Conservation (phyloP, 2,888 invertebrate genomes). For the Volucella bombylans region DNA sequence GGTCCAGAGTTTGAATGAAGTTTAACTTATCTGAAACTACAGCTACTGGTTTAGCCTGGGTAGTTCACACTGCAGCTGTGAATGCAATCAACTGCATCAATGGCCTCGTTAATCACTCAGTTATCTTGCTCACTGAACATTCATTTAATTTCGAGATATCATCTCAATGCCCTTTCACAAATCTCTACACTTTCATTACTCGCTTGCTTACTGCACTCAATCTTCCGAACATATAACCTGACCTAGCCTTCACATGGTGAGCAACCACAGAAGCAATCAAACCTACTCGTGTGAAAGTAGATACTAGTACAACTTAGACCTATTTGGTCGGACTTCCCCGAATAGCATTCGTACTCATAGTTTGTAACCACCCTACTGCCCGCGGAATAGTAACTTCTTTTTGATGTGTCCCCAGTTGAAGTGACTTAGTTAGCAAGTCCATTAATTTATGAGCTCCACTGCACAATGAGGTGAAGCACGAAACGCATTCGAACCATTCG, state of each 20-base stretch:
- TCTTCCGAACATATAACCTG: constrained; percentile 6
- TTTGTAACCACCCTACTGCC: not conserved
- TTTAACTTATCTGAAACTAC: no score
- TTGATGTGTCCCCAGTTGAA: constrained; percentile 57
- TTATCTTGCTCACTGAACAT: constrained; percentile 61
- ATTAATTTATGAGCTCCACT: constrained; percentile 69
- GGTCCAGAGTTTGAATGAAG: no score
- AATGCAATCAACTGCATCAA: constrained; percentile 64
- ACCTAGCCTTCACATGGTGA: constrained; percentile 17
- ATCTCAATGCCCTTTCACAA: constrained; percentile 72
- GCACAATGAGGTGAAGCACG: constrained; percentile 70
- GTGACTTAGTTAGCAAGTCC: constrained; percentile 35
- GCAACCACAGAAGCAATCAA: constrained; percentile 29
- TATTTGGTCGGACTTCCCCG: not conserved
- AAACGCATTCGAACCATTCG: constrained; percentile 54
- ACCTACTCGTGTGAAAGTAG: constrained; percentile 53
- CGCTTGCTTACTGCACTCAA: constrained; percentile 20
- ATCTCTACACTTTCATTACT: constrained; percentile 42
- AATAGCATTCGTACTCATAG: not conserved
- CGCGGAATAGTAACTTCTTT: constrained; percentile 46
- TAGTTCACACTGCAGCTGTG: constrained; percentile 46
- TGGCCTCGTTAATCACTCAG: constrained; percentile 71
- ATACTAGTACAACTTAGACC: not conserved
- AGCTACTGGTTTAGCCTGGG: no score
- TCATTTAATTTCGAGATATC: constrained; percentile 62